Base-by-base conservation (phyloP, 2,888 invertebrate species). In the Cremastinae sp. region DNA sequence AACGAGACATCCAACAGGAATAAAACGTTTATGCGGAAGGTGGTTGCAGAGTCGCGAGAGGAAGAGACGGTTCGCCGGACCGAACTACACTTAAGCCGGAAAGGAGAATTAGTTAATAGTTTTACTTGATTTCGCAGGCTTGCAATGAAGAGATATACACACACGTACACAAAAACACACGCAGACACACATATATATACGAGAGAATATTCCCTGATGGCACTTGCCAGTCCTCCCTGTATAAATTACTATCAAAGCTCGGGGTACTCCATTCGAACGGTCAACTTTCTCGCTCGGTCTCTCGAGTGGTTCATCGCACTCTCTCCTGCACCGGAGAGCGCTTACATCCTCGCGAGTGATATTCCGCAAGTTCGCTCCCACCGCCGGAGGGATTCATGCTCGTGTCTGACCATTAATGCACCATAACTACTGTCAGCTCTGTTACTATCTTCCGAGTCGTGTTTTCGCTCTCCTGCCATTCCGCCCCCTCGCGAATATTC, bases 101-200 rank as follows among this genome's bases (percentile, higher is more conserved):
- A 78, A 78, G 78, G 74, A 75, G 80, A 80, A 80, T 80, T 79
- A 79, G 80, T 80, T 79, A 78, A 80, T 80, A 80, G 80, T 80
- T 80, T 78, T 68, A 77, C 68, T 71, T 56, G 78, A 79, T 71
- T 74, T 68, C 62, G 53, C 54, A 64, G 28, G 43, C 58, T 22
- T 66, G 41, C 43, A 56, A 28, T 72, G 53, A 41, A 38, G 53
- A 34, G 51, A 64, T 53, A 9, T 22, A 41, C 56, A 0, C 54
- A 14, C 8, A 56, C 12, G 14, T 9, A 64, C 36, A 20, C 38
- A 20, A 20, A 66, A 10, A 36, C 51, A 34, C 41, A 41, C 8
- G 12, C 12, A 41, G 2, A 41, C 8, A 8, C 12, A 41, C 12
- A 8, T 41, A 41, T 41, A 41, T 41, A 10, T 41, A 2, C n/a